Evolutionary conservation across 1,140 invertebrate genomes (phyloP).

Genomic region (Conus betulinus): DNA sequence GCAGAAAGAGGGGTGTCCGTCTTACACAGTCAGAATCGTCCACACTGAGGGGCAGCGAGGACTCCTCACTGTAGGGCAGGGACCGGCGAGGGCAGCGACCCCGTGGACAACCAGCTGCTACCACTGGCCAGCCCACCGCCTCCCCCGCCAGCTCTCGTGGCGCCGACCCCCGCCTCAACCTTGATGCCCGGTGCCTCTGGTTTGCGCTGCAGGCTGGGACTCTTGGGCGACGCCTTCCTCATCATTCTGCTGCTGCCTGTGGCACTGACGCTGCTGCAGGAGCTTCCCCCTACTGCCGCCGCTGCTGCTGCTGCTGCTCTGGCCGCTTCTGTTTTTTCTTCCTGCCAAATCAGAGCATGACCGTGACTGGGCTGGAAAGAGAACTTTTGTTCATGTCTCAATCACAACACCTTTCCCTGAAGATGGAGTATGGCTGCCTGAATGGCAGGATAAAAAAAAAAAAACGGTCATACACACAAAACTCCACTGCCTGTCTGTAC

Average conservation of each 20-base stretch:
- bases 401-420: no score
- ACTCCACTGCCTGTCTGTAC: no score
- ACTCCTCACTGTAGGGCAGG: constrained; percentile 10
- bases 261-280: not conserved
- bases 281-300: constrained; percentile 24
- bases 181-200: constrained; percentile 28
- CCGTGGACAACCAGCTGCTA: constrained; percentile 41
- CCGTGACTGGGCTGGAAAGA: no score
- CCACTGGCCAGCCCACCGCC: constrained; percentile 23
- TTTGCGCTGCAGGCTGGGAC: constrained; percentile 58
- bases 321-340: not conserved
- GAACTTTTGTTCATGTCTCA: no score
- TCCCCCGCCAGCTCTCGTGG: not conserved
- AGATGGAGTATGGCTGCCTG: no score
- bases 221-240: constrained; percentile 68
- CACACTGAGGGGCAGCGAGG: not conserved
- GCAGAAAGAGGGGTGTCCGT: no score
- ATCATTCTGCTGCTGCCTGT: not conserved
- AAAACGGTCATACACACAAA: no score
- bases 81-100: constrained; percentile 54
- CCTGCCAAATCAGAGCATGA: constrained; percentile 10
- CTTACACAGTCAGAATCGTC: not conserved
- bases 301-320: not conserved
- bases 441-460: no score
- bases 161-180: not conserved